Base-by-base conservation (phyloP, 2,888 invertebrate species). In the Lasioglossum malachurum region DNA sequence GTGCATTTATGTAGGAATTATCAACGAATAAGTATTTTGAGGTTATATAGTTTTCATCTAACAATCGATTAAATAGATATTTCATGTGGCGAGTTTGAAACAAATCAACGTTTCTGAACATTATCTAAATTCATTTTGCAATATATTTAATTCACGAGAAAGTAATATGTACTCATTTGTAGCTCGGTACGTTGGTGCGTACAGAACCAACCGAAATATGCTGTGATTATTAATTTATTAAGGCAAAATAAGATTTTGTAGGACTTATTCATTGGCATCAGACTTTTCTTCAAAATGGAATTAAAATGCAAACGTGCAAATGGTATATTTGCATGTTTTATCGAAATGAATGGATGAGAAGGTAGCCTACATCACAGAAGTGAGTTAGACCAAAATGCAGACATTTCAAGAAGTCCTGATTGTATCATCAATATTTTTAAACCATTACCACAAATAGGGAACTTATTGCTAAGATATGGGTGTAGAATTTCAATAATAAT, bases 41-140 rank as follows among this genome's bases (percentile, higher is more conserved):
- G 82, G 82, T 83, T 83, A n/a, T n/a, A n/a, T n/a, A 83, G 49
- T 27, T 75, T 49, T 16, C 10, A 74, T 1, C 2, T 31, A 49
- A 46, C 16, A 14, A 74, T 53, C 14, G 12, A 23, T 19, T 23
- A 14, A 12, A 12, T 23, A 14, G 38, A 49, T 7, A 14, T 27
- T 49, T 31, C n/a, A 19, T 73, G 31, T 23, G 12, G 35, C 10
- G 7, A 3, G 12, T 19, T 38, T 7, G 8, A 35, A 74, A 31
- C 23, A 53, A 53, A 53, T 38, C 23, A 1, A 27, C 8, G 23
- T 60, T 41, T 4, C 3, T 31, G 53, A 75, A 38, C 16, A 41
- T 19, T 1, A 35, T 38, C n/a, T 35, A 23, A 64, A 19, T 31
- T 41, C 23, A 76, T 12, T 67, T 16, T 31, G n/a, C 46, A 49